phyloP scores from a whole-genome alignment of 1,140 invertebrate genomes.

The Drosophila lini region DNA sequence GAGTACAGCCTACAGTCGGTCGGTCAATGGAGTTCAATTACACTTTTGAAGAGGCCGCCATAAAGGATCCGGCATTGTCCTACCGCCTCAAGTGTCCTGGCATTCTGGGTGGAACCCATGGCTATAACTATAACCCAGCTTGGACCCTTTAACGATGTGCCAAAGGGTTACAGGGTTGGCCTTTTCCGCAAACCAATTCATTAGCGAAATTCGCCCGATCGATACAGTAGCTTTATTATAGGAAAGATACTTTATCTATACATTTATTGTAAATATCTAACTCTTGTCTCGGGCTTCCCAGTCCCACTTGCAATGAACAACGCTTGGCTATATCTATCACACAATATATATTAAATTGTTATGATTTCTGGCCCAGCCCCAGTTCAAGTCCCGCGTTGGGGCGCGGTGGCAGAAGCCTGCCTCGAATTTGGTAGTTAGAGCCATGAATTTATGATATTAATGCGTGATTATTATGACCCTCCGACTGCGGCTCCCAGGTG shows the following conservation, averaged over 20 bases:
- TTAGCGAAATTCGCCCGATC: conserved; percentile 5
- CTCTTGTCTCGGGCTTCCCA: background rate
- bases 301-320: conserved; percentile 41
- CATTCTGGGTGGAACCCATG: background rate
- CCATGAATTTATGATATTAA: conserved; percentile 79
- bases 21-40: conserved; percentile 57
- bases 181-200: conserved; percentile 25
- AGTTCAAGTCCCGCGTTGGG: conserved; percentile 44
- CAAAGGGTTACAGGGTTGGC: conserved; percentile 18
- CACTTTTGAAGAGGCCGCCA: conserved; percentile 56
- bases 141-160: conserved; percentile 40
- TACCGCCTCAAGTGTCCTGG: conserved; percentile 20
- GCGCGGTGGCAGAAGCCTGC: conserved; percentile 56
- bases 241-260: background rate
- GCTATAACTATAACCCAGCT: conserved; percentile 22
- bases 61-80: conserved; percentile 44
- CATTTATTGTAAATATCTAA: background rate
- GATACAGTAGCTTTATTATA: conserved; percentile 2
- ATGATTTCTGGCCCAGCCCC: conserved; percentile 55
- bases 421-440: conserved; percentile 56
- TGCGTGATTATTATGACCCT: conserved; percentile 68
- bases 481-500: background rate
- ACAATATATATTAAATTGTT: conserved; percentile 64
- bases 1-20: conserved; percentile 15
- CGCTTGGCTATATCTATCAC: conserved; percentile 47